These are phyloP conservation scores for Cheilosia urbana DNA, from an alignment of 2,888 invertebrate genomes.

Conservation along the genomic window DNA sequence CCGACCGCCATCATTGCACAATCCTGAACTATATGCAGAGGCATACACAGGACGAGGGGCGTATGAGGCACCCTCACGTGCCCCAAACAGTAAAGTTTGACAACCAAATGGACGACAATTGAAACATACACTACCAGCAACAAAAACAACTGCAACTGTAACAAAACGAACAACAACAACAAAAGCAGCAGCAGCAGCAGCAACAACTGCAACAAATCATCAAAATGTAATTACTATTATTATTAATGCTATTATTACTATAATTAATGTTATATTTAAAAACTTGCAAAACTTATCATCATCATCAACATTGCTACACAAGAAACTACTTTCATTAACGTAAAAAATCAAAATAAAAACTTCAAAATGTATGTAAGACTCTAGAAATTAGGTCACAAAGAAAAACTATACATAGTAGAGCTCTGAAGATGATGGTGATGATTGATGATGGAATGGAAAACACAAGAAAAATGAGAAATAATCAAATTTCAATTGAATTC, in stretches of 20 bases:
- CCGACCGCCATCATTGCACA: slow-evolving; percentile 83
- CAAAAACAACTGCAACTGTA: slow-evolving; percentile 74
- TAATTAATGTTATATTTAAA: slow-evolving; percentile 71
- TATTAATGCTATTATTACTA: slow-evolving; percentile 72
- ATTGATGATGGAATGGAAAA: slow-evolving; percentile 45
- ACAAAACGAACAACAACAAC: slow-evolving; percentile 56
- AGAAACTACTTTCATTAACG: slow-evolving; percentile 53
- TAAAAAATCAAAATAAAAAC: slow-evolving; percentile 34
- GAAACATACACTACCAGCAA: slow-evolving; percentile 76
- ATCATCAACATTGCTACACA: slow-evolving; percentile 58
- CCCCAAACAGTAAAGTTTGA: slow-evolving; percentile 82
- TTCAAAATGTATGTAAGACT: slow-evolving; percentile 2
- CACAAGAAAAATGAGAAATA: slow-evolving; percentile 40
- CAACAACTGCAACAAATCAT: slow-evolving; percentile 71
- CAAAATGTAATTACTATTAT: slow-evolving; percentile 74
- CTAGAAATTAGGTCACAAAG: slow-evolving; percentile 46
- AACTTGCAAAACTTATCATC: slow-evolving; percentile 61
- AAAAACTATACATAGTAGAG: slow-evolving; percentile 2
- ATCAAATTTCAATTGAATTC: slow-evolving; percentile 75
- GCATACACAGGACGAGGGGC: slow-evolving; percentile 83
- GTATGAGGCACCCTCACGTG: slow-evolving; percentile 81
- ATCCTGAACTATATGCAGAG: slow-evolving; percentile 82
- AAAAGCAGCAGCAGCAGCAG: slow-evolving; percentile 58
- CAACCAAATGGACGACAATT: slow-evolving; percentile 79
- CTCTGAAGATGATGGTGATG: slow-evolving; percentile 56